These are phyloP conservation scores for Enteromius fasciolatus DNA, from an alignment of 2,797 vertebrate genomes.

Conservation along the genomic window DNA sequence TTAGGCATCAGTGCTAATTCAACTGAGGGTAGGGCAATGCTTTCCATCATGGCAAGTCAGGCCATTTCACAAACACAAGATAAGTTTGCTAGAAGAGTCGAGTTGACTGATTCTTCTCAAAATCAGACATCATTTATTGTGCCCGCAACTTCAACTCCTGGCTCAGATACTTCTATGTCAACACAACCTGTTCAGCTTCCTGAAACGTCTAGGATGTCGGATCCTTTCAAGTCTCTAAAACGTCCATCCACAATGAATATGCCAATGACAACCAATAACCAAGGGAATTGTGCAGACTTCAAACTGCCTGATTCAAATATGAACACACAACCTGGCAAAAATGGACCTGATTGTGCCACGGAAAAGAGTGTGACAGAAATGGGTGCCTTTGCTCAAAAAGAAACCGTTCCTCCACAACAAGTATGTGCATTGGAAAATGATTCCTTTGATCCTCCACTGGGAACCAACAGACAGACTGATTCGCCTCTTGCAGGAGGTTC, in stretches of 20 bases:
- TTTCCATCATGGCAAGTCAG: slow-evolving; percentile 57
- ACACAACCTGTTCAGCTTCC: slow-evolving; percentile 51
- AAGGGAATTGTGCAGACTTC: slow-evolving; percentile 55
- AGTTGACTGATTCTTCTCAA: slow-evolving; percentile 59
- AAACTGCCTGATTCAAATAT: slow-evolving; percentile 62
- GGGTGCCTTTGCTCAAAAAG: slow-evolving; percentile 76
- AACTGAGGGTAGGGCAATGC: slow-evolving; percentile 46
- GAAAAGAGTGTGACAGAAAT: slow-evolving; percentile 66
- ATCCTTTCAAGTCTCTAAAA: slow-evolving; percentile 56
- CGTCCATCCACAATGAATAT: slow-evolving; percentile 61
- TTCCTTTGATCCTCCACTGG: slow-evolving; percentile 74
- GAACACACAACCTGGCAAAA: slow-evolving; percentile 61
- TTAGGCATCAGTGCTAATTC: slow-evolving; percentile 50
- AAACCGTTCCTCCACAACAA: slow-evolving; percentile 77
- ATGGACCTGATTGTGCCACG: slow-evolving; percentile 62
- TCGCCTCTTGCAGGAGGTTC: slow-evolving; percentile 88
- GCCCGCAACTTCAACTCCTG: slow-evolving; percentile 49
- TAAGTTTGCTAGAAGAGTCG: slow-evolving; percentile 55
- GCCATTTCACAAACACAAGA: slow-evolving; percentile 55
- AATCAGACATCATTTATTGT: slow-evolving; percentile 57
- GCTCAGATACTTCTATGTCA: slow-evolving; percentile 55
- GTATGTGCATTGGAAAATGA: slow-evolving; percentile 87
- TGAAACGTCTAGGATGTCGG: slow-evolving; percentile 68
- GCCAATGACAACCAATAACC: slow-evolving; percentile 58
- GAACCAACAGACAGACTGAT: slow-evolving; percentile 84